phyloP scores from a whole-genome alignment of 1,140 invertebrate species.

The Hylaeus volcanicus region DNA sequence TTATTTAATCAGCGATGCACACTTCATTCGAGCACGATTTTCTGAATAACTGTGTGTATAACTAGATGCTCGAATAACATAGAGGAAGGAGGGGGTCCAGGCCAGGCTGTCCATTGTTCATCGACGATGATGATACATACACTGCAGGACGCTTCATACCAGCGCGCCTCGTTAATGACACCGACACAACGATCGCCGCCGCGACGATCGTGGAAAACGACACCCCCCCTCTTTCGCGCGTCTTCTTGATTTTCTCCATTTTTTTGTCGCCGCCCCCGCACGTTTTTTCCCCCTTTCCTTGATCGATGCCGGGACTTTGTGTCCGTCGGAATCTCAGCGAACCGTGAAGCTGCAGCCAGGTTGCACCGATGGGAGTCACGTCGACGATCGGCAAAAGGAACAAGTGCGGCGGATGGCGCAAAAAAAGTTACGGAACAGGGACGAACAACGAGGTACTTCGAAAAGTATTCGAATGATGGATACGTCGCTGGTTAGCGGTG shows the following conservation, averaged over 20 bases:
- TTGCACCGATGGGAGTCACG: slow-evolving; percentile 35
- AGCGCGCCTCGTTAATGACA: slow-evolving; percentile 44
- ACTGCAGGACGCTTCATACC: slow-evolving; percentile 13
- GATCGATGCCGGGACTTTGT: slow-evolving; percentile 11
- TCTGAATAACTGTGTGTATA: slow-evolving; percentile 47
- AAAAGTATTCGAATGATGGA: background rate
- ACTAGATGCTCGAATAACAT: slow-evolving; percentile 51
- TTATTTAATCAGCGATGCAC: slow-evolving; percentile 58
- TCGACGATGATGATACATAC: slow-evolving; percentile 41
- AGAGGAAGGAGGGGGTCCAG: background rate
- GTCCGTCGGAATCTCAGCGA: slow-evolving; percentile 18
- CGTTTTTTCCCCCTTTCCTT: background rate
- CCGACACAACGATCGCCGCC: slow-evolving; percentile 9
- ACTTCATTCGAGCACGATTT: slow-evolving; percentile 44
- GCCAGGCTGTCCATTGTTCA: slow-evolving; percentile 46
- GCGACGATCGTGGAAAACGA: slow-evolving; percentile 1
- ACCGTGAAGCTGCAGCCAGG: slow-evolving; percentile 25
- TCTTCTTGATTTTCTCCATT: slow-evolving; percentile 23
- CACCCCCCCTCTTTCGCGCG: background rate
- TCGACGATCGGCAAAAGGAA: slow-evolving; percentile 3
- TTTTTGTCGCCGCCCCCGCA: background rate
- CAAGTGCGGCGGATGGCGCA: background rate
- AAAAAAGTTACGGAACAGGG: background rate
- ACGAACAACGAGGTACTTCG: background rate
- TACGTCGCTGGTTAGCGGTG: too few relatives aligned